Evolutionary conservation across 2,888 invertebrate species (phyloP).

Genomic region (Parelbella ahira): DNA sequence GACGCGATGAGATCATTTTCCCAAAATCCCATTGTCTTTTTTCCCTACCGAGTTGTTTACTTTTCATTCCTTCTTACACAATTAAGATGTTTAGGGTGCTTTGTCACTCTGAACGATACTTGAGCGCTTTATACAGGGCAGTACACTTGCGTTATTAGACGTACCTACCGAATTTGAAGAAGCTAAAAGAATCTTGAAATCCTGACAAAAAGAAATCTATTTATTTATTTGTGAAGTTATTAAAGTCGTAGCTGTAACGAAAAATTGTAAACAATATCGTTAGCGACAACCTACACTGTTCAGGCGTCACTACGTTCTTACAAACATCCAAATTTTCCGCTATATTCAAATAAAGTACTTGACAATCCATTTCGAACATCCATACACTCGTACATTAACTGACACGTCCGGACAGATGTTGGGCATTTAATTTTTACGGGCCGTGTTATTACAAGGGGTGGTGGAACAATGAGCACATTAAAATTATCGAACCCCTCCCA

Average conservation of each 20-base stretch:
- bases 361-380: constrained; percentile 19
- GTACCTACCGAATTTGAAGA: too few species aligned
- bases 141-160: too few species aligned
- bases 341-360: constrained; percentile 19
- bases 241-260: too few species aligned
- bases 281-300: too few species aligned
- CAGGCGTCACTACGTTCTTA: too few species aligned
- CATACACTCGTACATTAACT: constrained; percentile 9
- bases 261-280: too few species aligned
- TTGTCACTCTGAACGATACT: constrained; percentile 7
- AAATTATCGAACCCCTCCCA: constrained; percentile 28
- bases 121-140: too few species aligned
- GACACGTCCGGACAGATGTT: constrained; percentile 20
- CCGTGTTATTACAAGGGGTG: constrained; percentile 23
- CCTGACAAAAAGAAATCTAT: too few species aligned
- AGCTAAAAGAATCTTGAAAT: too few species aligned
- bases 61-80: constrained; percentile 20
- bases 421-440: constrained; percentile 24
- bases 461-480: constrained; percentile 23
- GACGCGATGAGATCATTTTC: constrained; percentile 22
- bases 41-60: constrained; percentile 18
- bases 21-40: constrained; percentile 20
- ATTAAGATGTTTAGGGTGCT: constrained; percentile 12
- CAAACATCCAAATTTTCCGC: too few species aligned
- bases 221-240: too few species aligned